Evolutionary conservation across 2,888 invertebrate species (phyloP).

Genomic region (Oligia strigilis): DNA sequence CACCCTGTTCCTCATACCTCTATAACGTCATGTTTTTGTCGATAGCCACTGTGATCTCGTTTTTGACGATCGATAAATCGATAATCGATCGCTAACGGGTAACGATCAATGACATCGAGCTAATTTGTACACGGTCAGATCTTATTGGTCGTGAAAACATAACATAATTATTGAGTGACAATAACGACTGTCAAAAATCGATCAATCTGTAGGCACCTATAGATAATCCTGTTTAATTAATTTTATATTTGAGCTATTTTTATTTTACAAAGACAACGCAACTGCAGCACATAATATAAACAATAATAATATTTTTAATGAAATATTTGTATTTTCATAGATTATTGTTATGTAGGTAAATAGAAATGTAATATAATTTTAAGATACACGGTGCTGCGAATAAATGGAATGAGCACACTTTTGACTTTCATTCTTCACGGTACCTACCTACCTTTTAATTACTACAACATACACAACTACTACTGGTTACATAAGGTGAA

Average conservation of each 20-base stretch:
- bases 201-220: background rate
- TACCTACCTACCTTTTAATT: background rate
- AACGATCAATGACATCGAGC: background rate
- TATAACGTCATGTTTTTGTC: background rate
- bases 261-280: conserved; percentile 12
- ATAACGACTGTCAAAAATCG: background rate
- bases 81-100: background rate
- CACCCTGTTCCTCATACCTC: too few species aligned
- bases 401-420: conserved; percentile 64
- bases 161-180: background rate
- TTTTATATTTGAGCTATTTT: background rate
- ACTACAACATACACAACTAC: background rate
- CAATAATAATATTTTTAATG: conserved; percentile 11
- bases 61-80: background rate
- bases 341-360: conserved; percentile 18
- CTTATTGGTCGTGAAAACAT: background rate
- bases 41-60: background rate
- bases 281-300: conserved; percentile 20
- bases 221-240: background rate
- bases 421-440: conserved; percentile 3
- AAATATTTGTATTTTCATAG: conserved; percentile 35
- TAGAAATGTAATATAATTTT: conserved; percentile 44
- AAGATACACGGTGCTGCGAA: conserved; percentile 61
- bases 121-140: background rate
- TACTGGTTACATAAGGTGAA: too few species aligned